phyloP scores from a whole-genome alignment of 2,797 vertebrate species.

The Enteromius thamalakanensis region DNA sequence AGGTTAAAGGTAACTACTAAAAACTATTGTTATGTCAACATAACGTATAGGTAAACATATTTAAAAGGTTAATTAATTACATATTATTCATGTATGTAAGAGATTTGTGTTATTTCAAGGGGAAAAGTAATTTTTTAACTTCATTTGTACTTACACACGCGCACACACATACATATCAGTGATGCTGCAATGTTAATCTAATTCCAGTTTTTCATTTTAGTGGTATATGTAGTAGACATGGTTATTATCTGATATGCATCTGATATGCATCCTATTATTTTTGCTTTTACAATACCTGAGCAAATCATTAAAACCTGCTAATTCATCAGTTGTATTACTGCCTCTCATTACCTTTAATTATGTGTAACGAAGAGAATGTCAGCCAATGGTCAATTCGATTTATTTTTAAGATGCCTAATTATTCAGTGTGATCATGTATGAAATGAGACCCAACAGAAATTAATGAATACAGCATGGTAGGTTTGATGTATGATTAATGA shows the following conservation, averaged over 20 bases:
- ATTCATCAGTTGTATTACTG: neutral
- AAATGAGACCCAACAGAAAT: neutral
- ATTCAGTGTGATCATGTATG: constrained; percentile 24
- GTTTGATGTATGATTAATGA: constrained; percentile 21
- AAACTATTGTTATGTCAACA: too few relatives aligned
- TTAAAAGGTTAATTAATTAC: too few relatives aligned
- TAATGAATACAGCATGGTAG: neutral
- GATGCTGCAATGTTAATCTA: too few relatives aligned
- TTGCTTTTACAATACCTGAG: neutral
- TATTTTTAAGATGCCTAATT: constrained; percentile 1
- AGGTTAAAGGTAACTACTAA: too few relatives aligned
- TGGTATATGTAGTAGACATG: neutral
- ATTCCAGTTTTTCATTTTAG: neutral
- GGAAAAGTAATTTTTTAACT: too few relatives aligned
- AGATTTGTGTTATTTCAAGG: too few relatives aligned
- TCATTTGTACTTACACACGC: too few relatives aligned
- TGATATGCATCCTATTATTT: too few relatives aligned
- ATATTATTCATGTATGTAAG: too few relatives aligned
- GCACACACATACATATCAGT: too few relatives aligned
- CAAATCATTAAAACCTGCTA: neutral
- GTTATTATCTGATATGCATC: neutral
- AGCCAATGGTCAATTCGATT: neutral
- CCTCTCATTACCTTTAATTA: neutral
- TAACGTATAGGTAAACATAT: too few relatives aligned
- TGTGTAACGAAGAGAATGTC: neutral